phyloP scores from a whole-genome alignment of 2,113 vertebrate genomes.

The Eurypyga helias region DNA sequence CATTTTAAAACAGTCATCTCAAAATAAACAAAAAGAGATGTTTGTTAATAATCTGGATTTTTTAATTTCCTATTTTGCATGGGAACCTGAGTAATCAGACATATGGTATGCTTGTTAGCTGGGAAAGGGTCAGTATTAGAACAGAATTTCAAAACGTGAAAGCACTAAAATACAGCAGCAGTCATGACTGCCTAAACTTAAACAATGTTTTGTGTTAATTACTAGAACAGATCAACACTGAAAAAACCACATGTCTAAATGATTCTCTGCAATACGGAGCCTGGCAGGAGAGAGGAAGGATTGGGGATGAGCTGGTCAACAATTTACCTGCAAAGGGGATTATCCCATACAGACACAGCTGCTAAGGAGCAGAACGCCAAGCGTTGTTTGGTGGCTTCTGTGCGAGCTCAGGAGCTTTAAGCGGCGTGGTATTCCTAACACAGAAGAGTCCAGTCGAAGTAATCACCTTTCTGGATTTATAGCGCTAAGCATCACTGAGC shows the following conservation, averaged over 20 bases:
- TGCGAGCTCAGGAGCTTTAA: background rate
- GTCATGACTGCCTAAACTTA: constrained; percentile 13
- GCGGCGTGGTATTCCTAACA: background rate
- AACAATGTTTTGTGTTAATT: constrained; percentile 25
- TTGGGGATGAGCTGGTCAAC: background rate
- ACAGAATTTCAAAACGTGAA: constrained; percentile 34
- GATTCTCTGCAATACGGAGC: background rate
- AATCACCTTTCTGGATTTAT: background rate
- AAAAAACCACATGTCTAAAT: background rate
- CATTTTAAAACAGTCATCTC: constrained; percentile 35
- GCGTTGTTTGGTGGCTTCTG: background rate
- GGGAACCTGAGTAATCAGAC: constrained; percentile 61
- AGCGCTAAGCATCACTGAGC: background rate
- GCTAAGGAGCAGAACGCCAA: background rate
- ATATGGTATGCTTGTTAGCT: constrained; percentile 66
- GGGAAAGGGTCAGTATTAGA: constrained; percentile 48
- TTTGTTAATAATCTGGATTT: constrained; percentile 62
- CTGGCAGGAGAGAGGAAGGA: background rate
- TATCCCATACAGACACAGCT: background rate
- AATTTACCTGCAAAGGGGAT: background rate
- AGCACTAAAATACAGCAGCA: constrained; percentile 27
- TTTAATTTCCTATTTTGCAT: constrained; percentile 70
- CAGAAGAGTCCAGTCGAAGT: background rate
- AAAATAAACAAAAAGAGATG: constrained; percentile 62
- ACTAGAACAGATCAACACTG: background rate